phyloP scores from a whole-genome alignment of 1,140 invertebrate genomes.

The Nymphalis io region DNA sequence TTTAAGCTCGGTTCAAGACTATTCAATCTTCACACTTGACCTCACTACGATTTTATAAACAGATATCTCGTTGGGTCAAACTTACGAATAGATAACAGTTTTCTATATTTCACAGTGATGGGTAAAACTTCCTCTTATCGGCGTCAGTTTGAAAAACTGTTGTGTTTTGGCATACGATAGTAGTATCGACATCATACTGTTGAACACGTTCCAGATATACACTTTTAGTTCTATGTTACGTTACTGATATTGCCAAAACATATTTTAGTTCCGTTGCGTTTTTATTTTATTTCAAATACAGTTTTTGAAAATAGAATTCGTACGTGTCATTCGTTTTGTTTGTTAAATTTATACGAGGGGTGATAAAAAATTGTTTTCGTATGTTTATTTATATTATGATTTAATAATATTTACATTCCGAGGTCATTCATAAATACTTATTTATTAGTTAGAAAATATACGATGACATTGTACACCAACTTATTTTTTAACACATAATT shows the following conservation, averaged over 20 bases:
- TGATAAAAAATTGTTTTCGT: not conserved
- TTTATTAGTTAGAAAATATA: no score
- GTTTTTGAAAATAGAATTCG: constrained; percentile 21
- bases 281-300: constrained; percentile 27
- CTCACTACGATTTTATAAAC: not conserved
- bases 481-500: no score
- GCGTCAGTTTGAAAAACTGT: constrained; percentile 43
- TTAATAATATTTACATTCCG: not conserved
- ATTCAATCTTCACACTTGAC: not conserved
- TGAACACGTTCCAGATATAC: constrained; percentile 41
- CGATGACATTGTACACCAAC: no score
- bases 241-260: constrained; percentile 25
- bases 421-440: no score
- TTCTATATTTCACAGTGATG: constrained; percentile 33
- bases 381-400: not conserved
- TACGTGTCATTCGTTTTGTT: constrained; percentile 14
- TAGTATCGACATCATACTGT: constrained; percentile 36
- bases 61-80: constrained; percentile 17
- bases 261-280: constrained; percentile 15
- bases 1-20: not conserved
- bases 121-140: constrained; percentile 37
- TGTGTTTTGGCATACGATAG: constrained; percentile 42
- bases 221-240: constrained; percentile 26
- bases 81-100: constrained; percentile 26
- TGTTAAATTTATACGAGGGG: not conserved